Evolutionary conservation across 2,888 invertebrate species (phyloP).

Genomic region (Sericinus montela): DNA sequence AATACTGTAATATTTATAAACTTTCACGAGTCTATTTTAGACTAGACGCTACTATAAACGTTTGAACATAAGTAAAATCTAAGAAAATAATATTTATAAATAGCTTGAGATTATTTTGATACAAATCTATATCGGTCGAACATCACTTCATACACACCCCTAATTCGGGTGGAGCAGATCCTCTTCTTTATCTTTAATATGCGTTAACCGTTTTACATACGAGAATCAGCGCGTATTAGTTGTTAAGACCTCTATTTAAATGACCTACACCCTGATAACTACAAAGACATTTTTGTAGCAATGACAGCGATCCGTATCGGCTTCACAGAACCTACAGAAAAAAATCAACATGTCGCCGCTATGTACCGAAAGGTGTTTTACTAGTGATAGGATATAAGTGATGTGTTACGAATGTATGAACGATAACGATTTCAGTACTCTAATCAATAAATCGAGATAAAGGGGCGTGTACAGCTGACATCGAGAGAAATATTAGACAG

Average conservation of each 20-base stretch:
- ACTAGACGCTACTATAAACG: conserved; percentile 77
- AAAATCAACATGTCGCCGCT: conserved; percentile 78
- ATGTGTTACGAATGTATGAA: conserved; percentile 27
- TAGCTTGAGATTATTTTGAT: conserved; percentile 79
- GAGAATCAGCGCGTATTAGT: conserved; percentile 69
- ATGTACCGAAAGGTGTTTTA: conserved; percentile 64
- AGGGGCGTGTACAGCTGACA: conserved; percentile 52
- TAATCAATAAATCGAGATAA: conserved; percentile 34
- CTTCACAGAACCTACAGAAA: conserved; percentile 77
- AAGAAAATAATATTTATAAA: conserved; percentile 81
- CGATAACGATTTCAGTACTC: too few species aligned
- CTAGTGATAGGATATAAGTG: conserved; percentile 52
- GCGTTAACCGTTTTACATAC: conserved; percentile 59
- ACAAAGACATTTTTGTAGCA: conserved; percentile 78
- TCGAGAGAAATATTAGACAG: conserved; percentile 35
- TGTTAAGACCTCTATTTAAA: conserved; percentile 66
- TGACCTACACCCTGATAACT: conserved; percentile 79
- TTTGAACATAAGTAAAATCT: conserved; percentile 79
- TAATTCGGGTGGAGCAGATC: conserved; percentile 71
- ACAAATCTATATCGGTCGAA: conserved; percentile 74
- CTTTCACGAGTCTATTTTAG: conserved; percentile 77
- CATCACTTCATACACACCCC: conserved; percentile 77
- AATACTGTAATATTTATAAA: conserved; percentile 77
- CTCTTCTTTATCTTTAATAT: conserved; percentile 65
- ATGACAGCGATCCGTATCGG: conserved; percentile 78